Conservation (phyloP, 2,113 vertebrate genomes). For the Camelus bactrianus region DNA sequence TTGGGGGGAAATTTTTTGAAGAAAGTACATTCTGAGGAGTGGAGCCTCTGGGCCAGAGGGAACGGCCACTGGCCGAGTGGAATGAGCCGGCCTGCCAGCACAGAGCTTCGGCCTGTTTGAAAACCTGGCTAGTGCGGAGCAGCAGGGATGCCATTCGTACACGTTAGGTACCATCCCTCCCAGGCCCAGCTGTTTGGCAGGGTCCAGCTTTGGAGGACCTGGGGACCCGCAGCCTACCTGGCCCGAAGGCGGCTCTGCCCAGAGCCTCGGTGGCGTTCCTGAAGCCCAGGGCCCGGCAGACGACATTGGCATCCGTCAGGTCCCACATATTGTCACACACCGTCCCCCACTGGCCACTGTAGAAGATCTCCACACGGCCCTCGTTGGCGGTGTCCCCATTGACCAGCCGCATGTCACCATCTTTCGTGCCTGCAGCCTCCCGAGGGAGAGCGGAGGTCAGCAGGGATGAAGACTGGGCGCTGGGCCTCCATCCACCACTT, state of each 20-base stretch:
- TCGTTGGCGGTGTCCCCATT: constrained; percentile 56
- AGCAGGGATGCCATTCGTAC: fast-evolving
- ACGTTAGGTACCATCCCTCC: fast-evolving
- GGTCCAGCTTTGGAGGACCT: not conserved
- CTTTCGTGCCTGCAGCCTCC: constrained; percentile 71
- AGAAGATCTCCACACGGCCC: constrained; percentile 91
- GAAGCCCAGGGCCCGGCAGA: constrained; percentile 89
- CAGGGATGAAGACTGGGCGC: fast-evolving
- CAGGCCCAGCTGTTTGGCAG: not conserved
- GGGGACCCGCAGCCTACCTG: constrained; percentile 77
- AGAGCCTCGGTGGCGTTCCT: constrained; percentile 81
- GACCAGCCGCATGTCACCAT: constrained; percentile 78
- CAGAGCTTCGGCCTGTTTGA: fast-evolving
- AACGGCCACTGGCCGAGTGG: not conserved
- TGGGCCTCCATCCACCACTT: not conserved
- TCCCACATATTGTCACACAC: constrained; percentile 91
- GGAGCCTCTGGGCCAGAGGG: not conserved
- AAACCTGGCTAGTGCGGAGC: fast-evolving
- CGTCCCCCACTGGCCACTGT: constrained; percentile 89
- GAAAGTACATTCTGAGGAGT: not conserved
- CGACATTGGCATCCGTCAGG: constrained; percentile 86
- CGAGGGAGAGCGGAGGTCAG: not conserved
- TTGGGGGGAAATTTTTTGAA: not conserved
- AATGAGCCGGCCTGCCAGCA: too few relatives aligned
- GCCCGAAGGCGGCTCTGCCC: constrained; percentile 77